phyloP scores from a whole-genome alignment of 1,140 invertebrate species.

The Dolichoris vasculosae region DNA sequence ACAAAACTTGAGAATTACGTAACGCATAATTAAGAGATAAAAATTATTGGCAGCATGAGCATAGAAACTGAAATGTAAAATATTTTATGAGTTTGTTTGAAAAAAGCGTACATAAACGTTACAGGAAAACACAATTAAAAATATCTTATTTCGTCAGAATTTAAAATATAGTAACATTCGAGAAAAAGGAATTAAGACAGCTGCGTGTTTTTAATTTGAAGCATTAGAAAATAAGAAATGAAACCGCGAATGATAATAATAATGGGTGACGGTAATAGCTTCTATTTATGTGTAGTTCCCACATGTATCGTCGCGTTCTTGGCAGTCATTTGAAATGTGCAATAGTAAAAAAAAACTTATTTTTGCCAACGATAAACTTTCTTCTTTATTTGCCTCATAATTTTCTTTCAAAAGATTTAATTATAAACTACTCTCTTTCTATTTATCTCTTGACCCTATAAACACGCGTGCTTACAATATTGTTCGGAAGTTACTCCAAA shows the following conservation, averaged over 20 bases:
- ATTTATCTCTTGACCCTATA: background rate
- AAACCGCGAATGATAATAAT: background rate
- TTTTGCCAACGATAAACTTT: background rate
- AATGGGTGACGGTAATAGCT: background rate
- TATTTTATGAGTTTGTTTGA: background rate
- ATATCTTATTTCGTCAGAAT: too few species aligned
- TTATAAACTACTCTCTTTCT: background rate
- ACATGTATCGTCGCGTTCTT: too few species aligned
- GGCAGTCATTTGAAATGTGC: background rate
- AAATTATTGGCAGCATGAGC: background rate
- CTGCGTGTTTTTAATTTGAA: too few species aligned
- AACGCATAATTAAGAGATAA: background rate
- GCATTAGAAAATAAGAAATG: background rate
- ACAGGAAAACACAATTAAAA: too few species aligned
- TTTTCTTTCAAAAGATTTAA: background rate
- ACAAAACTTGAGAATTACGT: background rate
- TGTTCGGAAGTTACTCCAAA: background rate
- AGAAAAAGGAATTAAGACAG: background rate
- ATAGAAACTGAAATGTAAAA: background rate
- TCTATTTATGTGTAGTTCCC: background rate
- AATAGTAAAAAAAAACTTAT: background rate
- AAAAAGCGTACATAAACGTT: background rate
- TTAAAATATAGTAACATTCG: background rate
- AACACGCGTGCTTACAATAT: background rate
- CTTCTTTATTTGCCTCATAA: background rate